Evolutionary conservation across 2,113 vertebrate genomes (phyloP).

Genomic region (Todiramphus saurophagus): DNA sequence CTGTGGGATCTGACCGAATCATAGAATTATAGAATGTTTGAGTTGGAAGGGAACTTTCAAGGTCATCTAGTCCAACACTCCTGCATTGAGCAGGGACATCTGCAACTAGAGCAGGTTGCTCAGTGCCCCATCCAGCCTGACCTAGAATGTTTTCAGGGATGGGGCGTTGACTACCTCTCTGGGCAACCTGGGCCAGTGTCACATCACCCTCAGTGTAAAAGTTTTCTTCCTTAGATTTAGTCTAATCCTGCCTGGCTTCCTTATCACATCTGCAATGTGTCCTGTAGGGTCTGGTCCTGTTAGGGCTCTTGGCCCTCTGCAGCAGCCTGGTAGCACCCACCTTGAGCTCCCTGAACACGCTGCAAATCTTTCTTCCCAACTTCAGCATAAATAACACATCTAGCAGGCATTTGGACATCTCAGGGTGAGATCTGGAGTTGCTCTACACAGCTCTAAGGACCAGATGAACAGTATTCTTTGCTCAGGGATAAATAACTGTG

Average conservation of each 20-base stretch:
- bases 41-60: background rate
- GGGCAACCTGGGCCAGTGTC: background rate
- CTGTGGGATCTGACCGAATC: background rate
- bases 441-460: background rate
- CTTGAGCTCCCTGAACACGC: background rate
- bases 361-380: background rate
- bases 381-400: background rate
- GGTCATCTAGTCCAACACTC: background rate
- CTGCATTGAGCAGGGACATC: background rate
- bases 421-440: background rate
- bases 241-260: background rate
- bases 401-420: background rate
- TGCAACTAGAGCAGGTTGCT: background rate
- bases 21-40: background rate
- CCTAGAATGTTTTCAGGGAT: background rate
- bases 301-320: background rate
- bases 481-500: background rate
- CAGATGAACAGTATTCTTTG: background rate
- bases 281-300: background rate
- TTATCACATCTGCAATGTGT: background rate
- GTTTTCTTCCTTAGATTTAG: background rate
- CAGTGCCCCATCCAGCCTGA: background rate
- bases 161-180: background rate
- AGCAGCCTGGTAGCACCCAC: background rate
- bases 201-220: background rate